Evolutionary conservation across 2,797 vertebrate species (phyloP), one percentile per base, ranked within the genome.

Genomic region (Pseudomugil tenellus): DNA sequence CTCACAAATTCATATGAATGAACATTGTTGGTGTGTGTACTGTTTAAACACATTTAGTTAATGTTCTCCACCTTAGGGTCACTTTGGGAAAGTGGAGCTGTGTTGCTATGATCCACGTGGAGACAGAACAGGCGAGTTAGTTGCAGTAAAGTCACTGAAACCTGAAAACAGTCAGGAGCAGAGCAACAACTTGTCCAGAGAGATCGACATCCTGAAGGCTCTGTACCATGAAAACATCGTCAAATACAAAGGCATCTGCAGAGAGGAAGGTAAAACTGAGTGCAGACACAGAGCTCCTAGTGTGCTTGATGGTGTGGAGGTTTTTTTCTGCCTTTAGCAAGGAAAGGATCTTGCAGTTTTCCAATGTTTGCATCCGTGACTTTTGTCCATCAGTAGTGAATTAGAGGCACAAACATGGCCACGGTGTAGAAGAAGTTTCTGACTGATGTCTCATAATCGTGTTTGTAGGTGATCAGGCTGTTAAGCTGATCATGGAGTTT

Each of bases 211-310:
- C 87, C 78, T 99, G 73, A 95, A 96, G 87, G 97, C 95, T 28
- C 96, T 99, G 21, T 99, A 98, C 79, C 98, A 99, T 0, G 95
- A 98, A 61, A 99, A 99, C 92, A 99, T 99, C 0, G 98, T 99
- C 61, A 98, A 97, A 67, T 99, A 99, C 83, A 99, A 98, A 72
- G 98, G 98, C 58, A 98, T 99, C 81, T 99, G 97, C 87, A 95
- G 94, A 2, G 97, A 98, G 64, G 97, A 99, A 4, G 96, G 98
- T 98, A 91, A 83, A 64, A 13, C 19, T 4, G 10, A 48, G 35
- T 4, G 16, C n/a, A 58, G 1, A 19, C 43, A 56, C 43, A 56
- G 13, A 51, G n/a, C n/a, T n/a, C n/a, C n/a, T n/a, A n/a, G n/a
- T n/a, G n/a, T n/a, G n/a, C n/a, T n/a, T n/a, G n/a, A n/a, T n/a